These are phyloP conservation scores for Hypotaenidia philippensis DNA, from an alignment of 2,797 vertebrate genomes.

Conservation along the genomic window DNA sequence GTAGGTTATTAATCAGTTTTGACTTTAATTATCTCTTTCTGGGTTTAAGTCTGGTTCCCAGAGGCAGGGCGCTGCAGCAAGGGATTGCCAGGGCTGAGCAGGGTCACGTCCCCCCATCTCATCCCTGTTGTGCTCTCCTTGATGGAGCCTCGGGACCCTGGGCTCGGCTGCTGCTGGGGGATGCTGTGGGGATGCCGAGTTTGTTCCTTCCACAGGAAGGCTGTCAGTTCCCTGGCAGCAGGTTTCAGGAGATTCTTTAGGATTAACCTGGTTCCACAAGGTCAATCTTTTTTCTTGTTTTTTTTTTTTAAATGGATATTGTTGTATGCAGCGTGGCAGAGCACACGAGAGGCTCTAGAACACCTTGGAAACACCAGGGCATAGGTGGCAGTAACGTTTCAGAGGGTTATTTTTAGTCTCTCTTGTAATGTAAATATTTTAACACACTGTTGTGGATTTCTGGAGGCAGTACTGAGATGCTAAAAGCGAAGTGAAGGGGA, in stretches of 20 bases:
- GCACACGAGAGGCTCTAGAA: not conserved
- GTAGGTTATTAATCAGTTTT: not conserved
- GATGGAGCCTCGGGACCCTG: not conserved
- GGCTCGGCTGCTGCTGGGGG: not conserved
- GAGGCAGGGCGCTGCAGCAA: not conserved
- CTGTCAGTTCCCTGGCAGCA: not conserved
- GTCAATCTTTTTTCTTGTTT: not conserved
- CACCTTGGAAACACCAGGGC: not conserved
- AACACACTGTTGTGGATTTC: accelerated
- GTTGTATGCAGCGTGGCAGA: not conserved
- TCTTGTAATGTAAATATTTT: not conserved
- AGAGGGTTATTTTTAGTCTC: not conserved
- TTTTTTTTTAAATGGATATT: not conserved
- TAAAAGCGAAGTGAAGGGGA: not conserved
- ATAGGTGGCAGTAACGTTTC: not conserved
- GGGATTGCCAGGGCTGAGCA: not conserved
- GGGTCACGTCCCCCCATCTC: not conserved
- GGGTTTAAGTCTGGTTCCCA: not conserved
- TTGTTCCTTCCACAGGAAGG: not conserved
- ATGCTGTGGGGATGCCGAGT: accelerated
- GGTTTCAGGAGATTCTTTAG: not conserved
- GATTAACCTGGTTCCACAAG: not conserved
- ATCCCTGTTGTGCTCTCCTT: not conserved
- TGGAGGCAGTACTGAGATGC: not conserved
- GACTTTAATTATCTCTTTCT: not conserved